Evolutionary conservation across 2,888 invertebrate species (phyloP), one percentile per base, ranked within the genome.

Genomic region (Callimorpha dominula): DNA sequence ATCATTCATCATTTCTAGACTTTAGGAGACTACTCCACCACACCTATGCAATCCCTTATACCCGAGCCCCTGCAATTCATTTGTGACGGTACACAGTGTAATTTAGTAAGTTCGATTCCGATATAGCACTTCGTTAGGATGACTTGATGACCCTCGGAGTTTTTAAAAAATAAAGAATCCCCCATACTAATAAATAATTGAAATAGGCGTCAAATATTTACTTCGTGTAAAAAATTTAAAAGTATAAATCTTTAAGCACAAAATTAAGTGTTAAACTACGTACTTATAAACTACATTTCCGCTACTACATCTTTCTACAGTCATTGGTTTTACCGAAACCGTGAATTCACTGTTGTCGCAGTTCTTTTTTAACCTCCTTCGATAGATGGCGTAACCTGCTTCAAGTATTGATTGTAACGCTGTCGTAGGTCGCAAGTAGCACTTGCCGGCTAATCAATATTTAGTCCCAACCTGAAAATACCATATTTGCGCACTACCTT

Each of bases 401-500:
- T 68, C 62, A 62, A 77, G 91, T 95, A 95, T 95, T 95, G 95
- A 95, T 95, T 93, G 92, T 88, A 83, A 79, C 78, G 75, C 80
- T 81, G 81, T 82, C 79, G 81, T 83, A 66, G 74, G 80, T 80
- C 77, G 78, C 72, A 81, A 77, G 77, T 76, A 80, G 78, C 74
- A 73, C 78, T 81, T 82, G 83, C 85, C 87, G 88, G 87, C 83
- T 86, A 94, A 95, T 95, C 95, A 94, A 95, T 95, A 94, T 89
- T 86, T 87, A 82, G 85, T 81, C 85, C 86, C 85, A 90, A 88
- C 85, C 82, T 87, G 90, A 91, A 88, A 92, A 93, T 90, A 82
- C 90, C 89, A 87, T 88, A 89, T 86, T 84, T 78, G 85, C 81
- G 83, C 82, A 85, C 81, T 86, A 82, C 85, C 80, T 82, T 77